Evolutionary conservation across 2,888 invertebrate genomes (phyloP).

Genomic region (Balanococcus diminutus): DNA sequence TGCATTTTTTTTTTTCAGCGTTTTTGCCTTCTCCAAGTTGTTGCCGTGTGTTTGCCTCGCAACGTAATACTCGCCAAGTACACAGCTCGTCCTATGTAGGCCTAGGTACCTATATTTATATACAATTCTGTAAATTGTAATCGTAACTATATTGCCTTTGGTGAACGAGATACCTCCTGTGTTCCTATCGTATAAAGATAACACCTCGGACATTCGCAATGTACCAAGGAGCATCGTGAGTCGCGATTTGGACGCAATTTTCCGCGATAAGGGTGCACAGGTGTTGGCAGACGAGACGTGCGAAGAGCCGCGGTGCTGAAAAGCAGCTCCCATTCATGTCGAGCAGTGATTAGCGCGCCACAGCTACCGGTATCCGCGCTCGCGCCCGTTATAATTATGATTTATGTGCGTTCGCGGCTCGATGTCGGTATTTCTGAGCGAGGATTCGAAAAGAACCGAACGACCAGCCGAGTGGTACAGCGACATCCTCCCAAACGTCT

Average conservation of each 20-base stretch:
- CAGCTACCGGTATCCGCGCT: slow-evolving; percentile 1
- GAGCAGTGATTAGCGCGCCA: neutral
- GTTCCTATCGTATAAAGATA: neutral
- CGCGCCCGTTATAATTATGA: slow-evolving; percentile 42
- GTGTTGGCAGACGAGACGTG: neutral
- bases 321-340: neutral
- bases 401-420: slow-evolving; percentile 7
- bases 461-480: too few species aligned
- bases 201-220: neutral
- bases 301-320: neutral
- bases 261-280: neutral
- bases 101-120: neutral
- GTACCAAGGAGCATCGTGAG: neutral
- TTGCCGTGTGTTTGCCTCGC: neutral
- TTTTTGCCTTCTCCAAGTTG: neutral
- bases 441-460: neutral
- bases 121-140: too few species aligned
- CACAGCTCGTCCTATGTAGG: neutral
- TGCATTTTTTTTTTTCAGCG: slow-evolving; percentile 45
- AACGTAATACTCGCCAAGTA: neutral
- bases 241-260: neutral
- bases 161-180: too few species aligned
- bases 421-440: neutral
- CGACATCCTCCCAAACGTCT: slow-evolving; percentile 23
- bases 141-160: neutral